Base-by-base conservation (phyloP, 2,888 invertebrate species). In the Chaetogeoica ovagalla region DNA sequence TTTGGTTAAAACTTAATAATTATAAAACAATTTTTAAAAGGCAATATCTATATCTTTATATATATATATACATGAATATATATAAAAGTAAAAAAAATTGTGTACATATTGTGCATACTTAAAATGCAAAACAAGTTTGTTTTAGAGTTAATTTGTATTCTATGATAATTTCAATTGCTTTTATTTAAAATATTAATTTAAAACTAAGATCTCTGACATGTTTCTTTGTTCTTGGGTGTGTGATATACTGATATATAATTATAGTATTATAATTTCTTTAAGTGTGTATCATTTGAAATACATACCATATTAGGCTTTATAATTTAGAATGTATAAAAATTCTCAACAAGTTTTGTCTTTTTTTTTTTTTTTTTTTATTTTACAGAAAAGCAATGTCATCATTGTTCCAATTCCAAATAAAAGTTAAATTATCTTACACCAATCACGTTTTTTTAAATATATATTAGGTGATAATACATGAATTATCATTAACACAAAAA, bases 391-490 rank as follows among this genome's bases (percentile, higher is more conserved):
- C 59, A 66, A 76, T 76, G 66, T 76, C 19, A 75, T 57, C 43
- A 76, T 76, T 66, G 68, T 59, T 68, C 68, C 66, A 76, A 59
- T 76, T 76, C 59, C 43, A 66, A 76, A 68, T 76, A 76, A 76
- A 74, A 68, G 55, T 63, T 21, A 21, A 73, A 55, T 59, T 75
- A 66, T 59, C 43, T 76, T 76, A 76, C 11, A 75, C 57, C 11
- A 76, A 68, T 66, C 43, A 43, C 21, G 48, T 66, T 59, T 65
- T 76, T 30, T 55, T 68, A n/a, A n/a, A n/a, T n/a, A n/a, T n/a
- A 2, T 30, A 66, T 30, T 68, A 65, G 7, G 7, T 59, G 57
- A 75, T 68, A 48, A 60, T 52, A 52, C 30, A 57, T 55, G 8
- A 19, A 65, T 65, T 57, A 65, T 72, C 19, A 30, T 57, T 43